A percentile compares a stretch with the other conserved stretches of the same genome.
Conservation (phyloP, 2,888 invertebrate genomes). For the Phytoseiulus persimilis region DNA sequence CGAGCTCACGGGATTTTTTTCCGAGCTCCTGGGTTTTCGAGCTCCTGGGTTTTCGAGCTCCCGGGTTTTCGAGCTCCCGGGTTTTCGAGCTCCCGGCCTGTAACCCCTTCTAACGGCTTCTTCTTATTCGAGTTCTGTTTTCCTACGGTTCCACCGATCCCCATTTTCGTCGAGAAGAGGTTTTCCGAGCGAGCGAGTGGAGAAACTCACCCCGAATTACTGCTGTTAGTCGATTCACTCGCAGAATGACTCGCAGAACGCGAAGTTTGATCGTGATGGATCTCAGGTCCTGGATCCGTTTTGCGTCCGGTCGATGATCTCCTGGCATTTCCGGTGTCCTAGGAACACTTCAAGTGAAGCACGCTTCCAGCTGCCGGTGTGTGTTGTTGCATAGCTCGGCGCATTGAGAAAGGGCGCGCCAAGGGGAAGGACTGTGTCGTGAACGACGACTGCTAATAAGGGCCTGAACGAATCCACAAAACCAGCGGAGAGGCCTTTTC, state of each 20-base stretch:
- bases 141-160: too few species aligned
- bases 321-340: slow-evolving; percentile 53
- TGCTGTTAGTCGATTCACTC: background rate
- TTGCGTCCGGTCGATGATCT: slow-evolving; percentile 63
- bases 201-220: background rate
- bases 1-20: too few species aligned
- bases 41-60: too few species aligned
- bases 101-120: too few species aligned
- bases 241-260: background rate
- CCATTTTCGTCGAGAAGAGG: too few species aligned
- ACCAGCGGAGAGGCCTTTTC: background rate
- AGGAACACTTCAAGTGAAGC: background rate
- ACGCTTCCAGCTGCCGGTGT: background rate
- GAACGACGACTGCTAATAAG: background rate
- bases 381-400: background rate
- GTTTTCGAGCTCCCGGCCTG: too few species aligned
- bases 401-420: background rate
- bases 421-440: background rate
- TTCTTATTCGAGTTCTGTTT: too few species aligned
- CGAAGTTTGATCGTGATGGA: background rate
- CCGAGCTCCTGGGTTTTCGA: too few species aligned
- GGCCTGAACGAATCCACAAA: background rate
- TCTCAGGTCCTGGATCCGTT: slow-evolving; percentile 47
- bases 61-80: too few species aligned
- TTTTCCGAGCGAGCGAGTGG: too few species aligned